phyloP scores from a whole-genome alignment of 2,113 vertebrate species.

The Ceyx margarethae region DNA sequence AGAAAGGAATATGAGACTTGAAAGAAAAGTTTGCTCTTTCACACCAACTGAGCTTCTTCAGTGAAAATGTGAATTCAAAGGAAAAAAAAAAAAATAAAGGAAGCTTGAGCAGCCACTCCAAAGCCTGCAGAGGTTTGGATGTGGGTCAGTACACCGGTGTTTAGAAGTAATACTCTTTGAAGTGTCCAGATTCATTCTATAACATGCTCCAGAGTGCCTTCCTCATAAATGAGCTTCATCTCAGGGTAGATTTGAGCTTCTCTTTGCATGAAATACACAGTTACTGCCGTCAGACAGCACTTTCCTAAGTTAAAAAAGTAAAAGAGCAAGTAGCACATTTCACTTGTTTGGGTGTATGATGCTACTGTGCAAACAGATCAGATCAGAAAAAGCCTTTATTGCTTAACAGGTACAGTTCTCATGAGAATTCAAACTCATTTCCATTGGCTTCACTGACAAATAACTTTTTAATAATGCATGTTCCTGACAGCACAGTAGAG shows the following conservation, averaged over 20 bases:
- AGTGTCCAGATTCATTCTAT: neutral
- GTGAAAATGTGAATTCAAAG: neutral
- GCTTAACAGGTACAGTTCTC: neutral
- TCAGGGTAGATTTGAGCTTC: neutral
- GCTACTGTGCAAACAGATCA: neutral
- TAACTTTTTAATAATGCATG: slow-evolving; percentile 30
- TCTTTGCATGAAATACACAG: neutral
- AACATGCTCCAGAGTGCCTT: neutral
- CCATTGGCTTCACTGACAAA: slow-evolving; percentile 19
- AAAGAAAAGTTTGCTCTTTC: neutral
- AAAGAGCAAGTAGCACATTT: neutral
- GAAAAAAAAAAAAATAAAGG: neutral
- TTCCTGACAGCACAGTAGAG: neutral
- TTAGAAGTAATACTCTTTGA: neutral
- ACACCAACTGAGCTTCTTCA: neutral
- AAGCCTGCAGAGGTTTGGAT: neutral
- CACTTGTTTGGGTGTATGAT: neutral
- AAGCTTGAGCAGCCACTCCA: neutral
- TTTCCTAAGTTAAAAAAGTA: neutral
- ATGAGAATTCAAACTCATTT: slow-evolving; percentile 12
- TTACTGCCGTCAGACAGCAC: neutral
- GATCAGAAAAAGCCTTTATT: neutral
- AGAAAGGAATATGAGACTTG: neutral
- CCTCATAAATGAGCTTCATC: neutral
- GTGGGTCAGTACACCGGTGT: neutral